These are phyloP conservation scores for Hypomecis punctinalis DNA, from an alignment of 2,888 invertebrate species.

Conservation along the genomic window DNA sequence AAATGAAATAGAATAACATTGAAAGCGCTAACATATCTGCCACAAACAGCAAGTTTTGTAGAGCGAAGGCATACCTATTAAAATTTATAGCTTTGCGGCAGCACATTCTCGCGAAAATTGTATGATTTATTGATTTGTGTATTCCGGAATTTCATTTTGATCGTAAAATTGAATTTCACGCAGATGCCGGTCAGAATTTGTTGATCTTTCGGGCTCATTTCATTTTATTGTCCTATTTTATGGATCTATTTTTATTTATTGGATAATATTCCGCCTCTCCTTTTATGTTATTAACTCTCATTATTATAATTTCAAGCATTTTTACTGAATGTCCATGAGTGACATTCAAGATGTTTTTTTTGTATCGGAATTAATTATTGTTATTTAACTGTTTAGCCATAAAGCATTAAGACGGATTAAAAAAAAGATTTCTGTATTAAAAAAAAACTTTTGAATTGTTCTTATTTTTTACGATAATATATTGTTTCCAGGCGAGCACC, in stretches of 20 bases:
- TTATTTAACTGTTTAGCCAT: too few species aligned
- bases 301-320: constrained; percentile 1
- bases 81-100: constrained; percentile 16
- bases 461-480: background rate
- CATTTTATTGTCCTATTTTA: constrained; percentile 18
- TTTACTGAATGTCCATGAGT: too few species aligned
- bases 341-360: too few species aligned
- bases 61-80: background rate
- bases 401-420: too few species aligned
- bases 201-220: constrained; percentile 18
- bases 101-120: constrained; percentile 27
- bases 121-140: constrained; percentile 26
- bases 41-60: constrained; percentile 10
- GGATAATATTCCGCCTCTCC: background rate
- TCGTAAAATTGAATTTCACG: constrained; percentile 37
- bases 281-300: constrained; percentile 1
- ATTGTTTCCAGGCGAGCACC: constrained; percentile 70
- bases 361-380: too few species aligned
- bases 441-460: too few species aligned
- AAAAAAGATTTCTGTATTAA: too few species aligned
- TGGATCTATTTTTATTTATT: constrained; percentile 15
- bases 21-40: constrained; percentile 19
- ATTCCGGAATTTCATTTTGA: constrained; percentile 30
- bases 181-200: constrained; percentile 20
- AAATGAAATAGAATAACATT: background rate